Base-by-base conservation (phyloP, 2,888 invertebrate genomes). In the Dasypolia templi region DNA sequence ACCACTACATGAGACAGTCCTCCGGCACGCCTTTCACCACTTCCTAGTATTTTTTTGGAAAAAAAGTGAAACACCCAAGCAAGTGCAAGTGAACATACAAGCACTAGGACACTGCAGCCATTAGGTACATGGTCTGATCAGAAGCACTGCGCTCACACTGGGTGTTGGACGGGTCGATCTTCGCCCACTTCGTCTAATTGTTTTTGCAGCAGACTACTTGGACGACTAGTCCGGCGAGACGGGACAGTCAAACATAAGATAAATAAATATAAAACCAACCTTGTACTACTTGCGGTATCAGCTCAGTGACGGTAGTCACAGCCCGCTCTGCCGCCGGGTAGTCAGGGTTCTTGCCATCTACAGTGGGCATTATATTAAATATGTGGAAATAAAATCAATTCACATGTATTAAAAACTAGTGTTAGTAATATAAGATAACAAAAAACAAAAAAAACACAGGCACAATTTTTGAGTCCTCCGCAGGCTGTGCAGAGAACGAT, bases 321-420 rank as follows among this genome's bases (percentile, higher is more conserved):
- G 86, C 85, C 7, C 77, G 75, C 51, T 84, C 75, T 3, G 85
- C 86, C 0, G 83, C 66, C 26, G 73, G 79, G 69, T 83, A 86
- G 75, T 86, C 87, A 7, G 80, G 82, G 35, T 79, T 72, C 62
- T 80, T 78, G 35, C 72, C 81, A 55, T 86, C 86, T 64, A 19
- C 6, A 51, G 6, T 1, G n/a, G 32, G 51, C 19, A 17, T 6
- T 11, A 49, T 11, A 63, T 32, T 32, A 22, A 32, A 46, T 32
- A 17, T 46, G 9, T 9, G 17, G 7, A 44, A 44, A 22, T 29
- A 44, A n/a, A 22, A 63, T 29, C 3, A 44, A 29, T 29, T 22
- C 7, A 44, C 44, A 44, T 44, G 14, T 22, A 44, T 22, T 14
- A 22, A n/a, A n/a, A n/a, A n/a, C n/a, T n/a, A n/a, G n/a, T n/a